Base-by-base conservation (phyloP, 2,888 invertebrate species). In the Acrocyrtus sp. region DNA sequence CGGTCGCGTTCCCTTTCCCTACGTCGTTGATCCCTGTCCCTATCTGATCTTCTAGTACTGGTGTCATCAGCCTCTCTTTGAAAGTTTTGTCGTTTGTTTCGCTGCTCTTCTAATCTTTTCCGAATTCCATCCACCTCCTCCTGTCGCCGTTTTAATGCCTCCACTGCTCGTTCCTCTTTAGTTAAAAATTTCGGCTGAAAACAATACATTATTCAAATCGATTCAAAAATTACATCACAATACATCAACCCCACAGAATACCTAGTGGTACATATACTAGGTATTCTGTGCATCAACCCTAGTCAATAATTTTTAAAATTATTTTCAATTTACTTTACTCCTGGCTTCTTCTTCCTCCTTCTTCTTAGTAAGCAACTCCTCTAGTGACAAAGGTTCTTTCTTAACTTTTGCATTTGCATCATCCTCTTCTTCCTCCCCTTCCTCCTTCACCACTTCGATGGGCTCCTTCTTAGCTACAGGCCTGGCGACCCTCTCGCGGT, bases 301-400 rank as follows among this genome's bases (percentile, higher is more conserved):
- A 41, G 41, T 41, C 6, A 19, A 48, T 34, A 51, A 51, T 62
- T 22, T 34, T 29, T 26, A 17, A 17, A n/a, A 45, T 27, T 3
- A 76, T 26, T 10, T n/a, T 10, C 29, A 48, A 26, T 21, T 69
- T 84, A 89, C 90, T 84, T 98, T 98, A 81, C 96, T 94, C 60
- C 94, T 89, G 1, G 94, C 96, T 82, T 93, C 94, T 84, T 98
- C 96, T 83, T 97, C 97, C 0, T 95, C 95, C 83, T 98, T 97
- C 83, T 97, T 97, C 85, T 96, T 97, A 0, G 95, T 92, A 54
- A 99, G 86, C 45, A 99, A 85, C 84, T 99, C 98, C 84, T 99
- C 99, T 66, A 99, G 86, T 4, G 98, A 98, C 17, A 98, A 85
- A 0, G 99, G 99, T 83, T 98, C 97, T 57, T 88, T 89, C 81